These are phyloP conservation scores for Avahi laniger DNA, from an alignment of 2,797 vertebrate species.

Conservation along the genomic window DNA sequence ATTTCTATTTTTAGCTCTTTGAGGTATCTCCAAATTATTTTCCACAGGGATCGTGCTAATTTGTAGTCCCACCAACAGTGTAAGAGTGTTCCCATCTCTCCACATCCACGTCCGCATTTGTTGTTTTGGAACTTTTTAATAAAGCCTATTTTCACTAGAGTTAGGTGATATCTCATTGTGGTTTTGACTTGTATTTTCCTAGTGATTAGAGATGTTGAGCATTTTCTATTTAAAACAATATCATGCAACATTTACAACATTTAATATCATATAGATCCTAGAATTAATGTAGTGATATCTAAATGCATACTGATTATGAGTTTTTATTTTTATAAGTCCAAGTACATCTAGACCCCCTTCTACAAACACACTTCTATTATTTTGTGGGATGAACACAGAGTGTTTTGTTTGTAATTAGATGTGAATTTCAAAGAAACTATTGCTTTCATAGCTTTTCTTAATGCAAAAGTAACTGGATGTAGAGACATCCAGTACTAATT, in stretches of 20 bases:
- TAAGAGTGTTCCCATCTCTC: no score
- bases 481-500: not conserved
- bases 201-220: no score
- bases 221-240: not conserved
- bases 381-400: not conserved
- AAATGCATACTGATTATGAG: not conserved
- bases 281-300: not conserved
- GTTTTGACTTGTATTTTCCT: no score
- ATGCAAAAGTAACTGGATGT: not conserved
- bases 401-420: not conserved
- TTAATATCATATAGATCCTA: not conserved
- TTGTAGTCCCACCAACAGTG: no score
- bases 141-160: no score
- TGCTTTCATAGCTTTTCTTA: not conserved
- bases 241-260: not conserved
- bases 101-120: no score
- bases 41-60: no score
- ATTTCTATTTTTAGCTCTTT: no score
- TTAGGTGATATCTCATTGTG: no score
- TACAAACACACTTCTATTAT: not conserved
- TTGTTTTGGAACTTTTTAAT: no score
- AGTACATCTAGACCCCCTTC: not conserved
- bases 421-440: not conserved
- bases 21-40: no score
- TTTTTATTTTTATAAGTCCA: not conserved